Evolutionary conservation across 2,113 vertebrate species (phyloP).

Genomic region (Oriolus oriolus): DNA sequence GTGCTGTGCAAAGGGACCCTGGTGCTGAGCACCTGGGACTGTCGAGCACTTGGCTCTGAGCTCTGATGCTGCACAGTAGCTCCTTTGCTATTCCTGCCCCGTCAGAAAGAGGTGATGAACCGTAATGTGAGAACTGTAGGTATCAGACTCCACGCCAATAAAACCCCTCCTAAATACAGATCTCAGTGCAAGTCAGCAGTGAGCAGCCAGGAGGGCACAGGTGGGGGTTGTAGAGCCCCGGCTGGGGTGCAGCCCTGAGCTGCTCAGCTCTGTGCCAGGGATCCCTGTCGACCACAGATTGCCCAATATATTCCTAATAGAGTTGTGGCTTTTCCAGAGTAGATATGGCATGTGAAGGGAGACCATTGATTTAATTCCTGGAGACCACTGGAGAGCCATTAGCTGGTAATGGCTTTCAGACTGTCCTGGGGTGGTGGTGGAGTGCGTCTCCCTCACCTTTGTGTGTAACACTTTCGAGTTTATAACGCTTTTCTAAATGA

Average conservation of each 20-base stretch:
- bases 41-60: neutral
- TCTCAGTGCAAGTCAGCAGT: neutral
- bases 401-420: conserved; percentile 4
- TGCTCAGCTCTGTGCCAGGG: neutral
- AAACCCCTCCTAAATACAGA: neutral
- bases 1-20: neutral
- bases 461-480: conserved; percentile 28
- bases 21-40: rapidly evolving
- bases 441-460: conserved; percentile 27
- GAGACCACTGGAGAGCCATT: conserved; percentile 23
- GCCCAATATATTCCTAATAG: neutral
- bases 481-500: conserved; percentile 51
- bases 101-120: neutral
- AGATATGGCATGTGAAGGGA: neutral
- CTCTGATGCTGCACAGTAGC: neutral
- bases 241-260: neutral
- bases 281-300: neutral
- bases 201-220: neutral
- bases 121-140: neutral
- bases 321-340: neutral
- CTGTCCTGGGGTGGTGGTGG: neutral
- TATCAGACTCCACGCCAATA: neutral
- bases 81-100: neutral
- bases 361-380: conserved; percentile 8
- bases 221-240: neutral